Percentiles rank a stretch among this genome's conserved stretches.
These are phyloP conservation scores for Leptarthrus brevirostris DNA, from an alignment of 2,888 invertebrate species.

Conservation along the genomic window DNA sequence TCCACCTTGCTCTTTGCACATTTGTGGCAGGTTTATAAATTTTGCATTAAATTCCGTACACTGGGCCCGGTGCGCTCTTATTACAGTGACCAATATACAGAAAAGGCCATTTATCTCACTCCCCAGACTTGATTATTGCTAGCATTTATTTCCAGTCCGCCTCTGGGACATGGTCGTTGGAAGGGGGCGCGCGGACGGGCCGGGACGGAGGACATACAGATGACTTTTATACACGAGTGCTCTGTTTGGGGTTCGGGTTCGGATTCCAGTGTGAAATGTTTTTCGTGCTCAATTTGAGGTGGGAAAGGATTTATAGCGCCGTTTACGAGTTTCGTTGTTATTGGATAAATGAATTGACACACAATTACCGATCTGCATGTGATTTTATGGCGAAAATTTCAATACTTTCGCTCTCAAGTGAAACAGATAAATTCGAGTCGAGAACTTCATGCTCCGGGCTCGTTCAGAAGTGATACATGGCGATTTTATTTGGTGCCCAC, in stretches of 20 bases:
- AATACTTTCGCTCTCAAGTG: background rate
- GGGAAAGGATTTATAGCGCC: constrained; percentile 16
- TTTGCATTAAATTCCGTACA: background rate
- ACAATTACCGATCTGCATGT: constrained; percentile 32
- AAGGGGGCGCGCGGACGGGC: background rate
- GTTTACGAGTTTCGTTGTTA: constrained; percentile 1
- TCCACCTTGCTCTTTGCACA: background rate
- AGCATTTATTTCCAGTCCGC: constrained; percentile 6
- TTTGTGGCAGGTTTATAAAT: constrained; percentile 16
- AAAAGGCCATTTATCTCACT: constrained; percentile 21
- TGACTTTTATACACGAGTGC: constrained; percentile 14
- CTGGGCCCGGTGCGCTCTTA: background rate
- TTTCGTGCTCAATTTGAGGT: constrained; percentile 36
- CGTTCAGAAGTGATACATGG: background rate
- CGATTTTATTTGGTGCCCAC: background rate
- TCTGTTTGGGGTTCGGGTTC: background rate
- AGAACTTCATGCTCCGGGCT: constrained; percentile 1
- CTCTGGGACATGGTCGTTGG: background rate
- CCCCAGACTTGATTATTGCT: constrained; percentile 12
- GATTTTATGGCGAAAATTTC: constrained; percentile 12
- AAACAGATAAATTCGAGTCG: constrained; percentile 9
- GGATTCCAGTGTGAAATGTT: constrained; percentile 3
- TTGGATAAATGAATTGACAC: constrained; percentile 14
- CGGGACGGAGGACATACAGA: background rate
- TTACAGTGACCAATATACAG: constrained; percentile 34